Base-by-base conservation (phyloP, 2,113 vertebrate genomes). In the Dasyprocta punctata region DNA sequence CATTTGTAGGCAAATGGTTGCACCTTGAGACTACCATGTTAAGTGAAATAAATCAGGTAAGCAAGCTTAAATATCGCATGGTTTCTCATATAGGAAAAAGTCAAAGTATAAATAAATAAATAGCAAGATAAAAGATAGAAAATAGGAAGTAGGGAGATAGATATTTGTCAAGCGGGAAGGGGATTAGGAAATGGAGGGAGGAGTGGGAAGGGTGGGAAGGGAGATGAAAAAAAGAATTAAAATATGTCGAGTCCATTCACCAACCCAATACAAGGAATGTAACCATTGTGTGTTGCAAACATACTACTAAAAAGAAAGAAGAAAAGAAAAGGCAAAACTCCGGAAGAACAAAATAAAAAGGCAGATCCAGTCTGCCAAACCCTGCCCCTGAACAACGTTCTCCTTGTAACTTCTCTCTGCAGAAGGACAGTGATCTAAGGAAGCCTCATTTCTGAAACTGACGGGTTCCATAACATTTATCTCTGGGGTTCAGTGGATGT, bases 371-470 rank as follows among this genome's bases (percentile, higher is more conserved):
- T 61, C n/a, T 69, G 49, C n/a, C 26, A 38, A 7, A 0, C 0
- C 17, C 28, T 10, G 13, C 83, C 78, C 49, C 9, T 20, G 7
- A 38, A 13, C 78, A 19, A 33, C 36, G 4, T 26, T 17, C 44
- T 67, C 33, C 47, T n/a, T 7, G 1, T 1, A 30, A 28, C 30
- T 13, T 0, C 7, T 33, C 19, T 24, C 0, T 2, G 1, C 33
- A 11, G 7, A 65, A 30, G 12, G 30, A 33, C 33, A 38, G 30
- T 7, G 5, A 38, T 4, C 9, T 11, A 38, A n/a, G 13, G 2
- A 58, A 54, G 12, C 0, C 24, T 8, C 6, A 4, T 38, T 30
- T 84, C 20, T 24, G 4, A 26, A 19, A 71, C n/a, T 5, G 26
- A 28, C 14, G 56, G 10, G 14, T 10, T 58, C 17, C 60, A 47